Evolutionary conservation across 2,113 vertebrate species (phyloP).

Genomic region (Oreochromis tanganicae): DNA sequence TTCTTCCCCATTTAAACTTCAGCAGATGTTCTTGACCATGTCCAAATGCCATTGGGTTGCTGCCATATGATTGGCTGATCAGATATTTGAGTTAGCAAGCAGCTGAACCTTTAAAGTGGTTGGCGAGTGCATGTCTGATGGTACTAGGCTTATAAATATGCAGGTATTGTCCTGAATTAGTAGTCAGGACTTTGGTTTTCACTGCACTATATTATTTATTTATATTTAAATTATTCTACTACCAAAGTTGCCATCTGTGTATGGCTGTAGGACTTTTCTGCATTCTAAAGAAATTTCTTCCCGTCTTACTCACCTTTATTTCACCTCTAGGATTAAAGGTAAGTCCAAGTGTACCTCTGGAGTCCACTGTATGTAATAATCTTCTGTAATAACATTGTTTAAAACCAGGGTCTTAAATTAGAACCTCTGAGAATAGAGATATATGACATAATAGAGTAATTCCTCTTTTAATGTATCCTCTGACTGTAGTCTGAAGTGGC

Average conservation of each 20-base stretch:
- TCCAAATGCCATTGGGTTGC: neutral
- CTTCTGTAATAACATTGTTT: neutral
- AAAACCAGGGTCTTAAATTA: neutral
- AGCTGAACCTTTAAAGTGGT: neutral
- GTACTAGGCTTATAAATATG: neutral
- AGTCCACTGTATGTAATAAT: neutral
- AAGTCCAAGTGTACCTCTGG: neutral
- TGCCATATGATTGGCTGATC: neutral
- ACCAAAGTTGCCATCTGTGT: neutral
- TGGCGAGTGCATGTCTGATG: neutral
- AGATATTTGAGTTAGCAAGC: neutral
- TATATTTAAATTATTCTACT: neutral
- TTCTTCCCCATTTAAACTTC: neutral
- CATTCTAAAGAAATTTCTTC: neutral
- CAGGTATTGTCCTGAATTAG: neutral
- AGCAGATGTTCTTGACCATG: neutral
- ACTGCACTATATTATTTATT: neutral
- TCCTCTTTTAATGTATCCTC: neutral
- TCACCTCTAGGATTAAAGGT: neutral
- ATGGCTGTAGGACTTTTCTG: neutral
- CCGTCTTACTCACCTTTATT: neutral
- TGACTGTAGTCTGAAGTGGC: neutral
- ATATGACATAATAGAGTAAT: neutral
- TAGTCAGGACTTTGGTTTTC: neutral
- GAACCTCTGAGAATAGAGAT: neutral